These are phyloP conservation scores for Carcinoscorpius rotundicauda DNA, from an alignment of 1,140 invertebrate genomes.

Conservation along the genomic window DNA sequence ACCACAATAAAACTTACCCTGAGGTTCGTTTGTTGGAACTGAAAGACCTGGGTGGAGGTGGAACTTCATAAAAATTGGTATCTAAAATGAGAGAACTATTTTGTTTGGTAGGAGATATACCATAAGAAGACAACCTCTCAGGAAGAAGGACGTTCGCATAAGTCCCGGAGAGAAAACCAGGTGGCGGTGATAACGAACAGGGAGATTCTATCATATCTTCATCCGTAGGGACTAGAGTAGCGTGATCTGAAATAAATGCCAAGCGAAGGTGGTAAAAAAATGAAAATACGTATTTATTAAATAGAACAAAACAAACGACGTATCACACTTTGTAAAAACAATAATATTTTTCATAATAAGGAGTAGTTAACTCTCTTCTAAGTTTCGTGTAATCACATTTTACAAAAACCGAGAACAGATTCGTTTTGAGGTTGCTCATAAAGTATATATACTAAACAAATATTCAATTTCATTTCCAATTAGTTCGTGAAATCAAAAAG, in stretches of 20 bases:
- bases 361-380: too few relatives aligned
- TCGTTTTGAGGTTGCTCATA: too few relatives aligned
- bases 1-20: neutral
- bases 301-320: too few relatives aligned
- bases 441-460: too few relatives aligned
- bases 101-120: neutral
- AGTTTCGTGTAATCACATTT: too few relatives aligned
- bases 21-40: neutral
- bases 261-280: neutral
- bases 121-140: neutral
- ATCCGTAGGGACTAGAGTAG: slow-evolving; percentile 1
- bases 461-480: too few relatives aligned
- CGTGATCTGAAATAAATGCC: neutral
- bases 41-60: neutral
- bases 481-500: too few relatives aligned
- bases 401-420: too few relatives aligned
- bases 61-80: neutral
- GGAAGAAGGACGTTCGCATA: neutral
- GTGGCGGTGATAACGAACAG: slow-evolving; percentile 16
- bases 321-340: neutral
- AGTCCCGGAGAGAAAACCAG: slow-evolving; percentile 1
- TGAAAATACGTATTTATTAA: too few relatives aligned
- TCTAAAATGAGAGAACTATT: neutral
- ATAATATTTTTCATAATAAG: too few relatives aligned
- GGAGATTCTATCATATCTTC: slow-evolving; percentile 2